These are phyloP conservation scores for Ruditapes philippinarum DNA, from an alignment of 1,140 invertebrate species.

Conservation along the genomic window DNA sequence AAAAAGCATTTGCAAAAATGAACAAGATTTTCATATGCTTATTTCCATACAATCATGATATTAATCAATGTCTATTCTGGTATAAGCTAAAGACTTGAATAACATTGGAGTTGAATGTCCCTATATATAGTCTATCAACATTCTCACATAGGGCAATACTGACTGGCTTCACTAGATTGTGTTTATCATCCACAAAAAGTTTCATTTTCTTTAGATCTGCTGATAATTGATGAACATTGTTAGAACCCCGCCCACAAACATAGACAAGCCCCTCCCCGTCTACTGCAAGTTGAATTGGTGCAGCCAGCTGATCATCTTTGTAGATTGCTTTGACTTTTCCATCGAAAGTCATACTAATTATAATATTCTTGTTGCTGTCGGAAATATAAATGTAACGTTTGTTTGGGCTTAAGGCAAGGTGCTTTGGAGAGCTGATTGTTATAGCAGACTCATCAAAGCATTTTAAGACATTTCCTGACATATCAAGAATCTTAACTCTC, in stretches of 20 bases:
- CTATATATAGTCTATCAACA: not conserved
- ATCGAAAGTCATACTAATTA: not conserved
- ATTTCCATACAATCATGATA: too few species aligned
- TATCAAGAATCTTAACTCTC: slow-evolving; percentile 24
- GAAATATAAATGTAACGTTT: not conserved
- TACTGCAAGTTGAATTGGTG: not conserved
- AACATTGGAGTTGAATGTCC: not conserved
- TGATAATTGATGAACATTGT: slow-evolving; percentile 21
- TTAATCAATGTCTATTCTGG: not conserved
- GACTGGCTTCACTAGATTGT: not conserved
- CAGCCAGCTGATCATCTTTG: not conserved
- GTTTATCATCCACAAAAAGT: not conserved
- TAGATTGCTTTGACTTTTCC: not conserved
- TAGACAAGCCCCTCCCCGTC: not conserved
- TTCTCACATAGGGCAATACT: not conserved
- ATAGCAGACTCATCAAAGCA: not conserved
- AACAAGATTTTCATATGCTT: too few species aligned
- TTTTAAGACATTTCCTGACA: slow-evolving; percentile 8
- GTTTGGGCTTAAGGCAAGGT: not conserved
- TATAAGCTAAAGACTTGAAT: not conserved
- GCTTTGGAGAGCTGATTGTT: not conserved
- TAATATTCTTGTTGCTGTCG: not conserved
- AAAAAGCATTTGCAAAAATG: too few species aligned
- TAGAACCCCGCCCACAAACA: slow-evolving; percentile 16
- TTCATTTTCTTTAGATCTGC: not conserved